Base-by-base conservation (phyloP, 2,888 invertebrate genomes). In the Zygothrica quintamaculata region DNA sequence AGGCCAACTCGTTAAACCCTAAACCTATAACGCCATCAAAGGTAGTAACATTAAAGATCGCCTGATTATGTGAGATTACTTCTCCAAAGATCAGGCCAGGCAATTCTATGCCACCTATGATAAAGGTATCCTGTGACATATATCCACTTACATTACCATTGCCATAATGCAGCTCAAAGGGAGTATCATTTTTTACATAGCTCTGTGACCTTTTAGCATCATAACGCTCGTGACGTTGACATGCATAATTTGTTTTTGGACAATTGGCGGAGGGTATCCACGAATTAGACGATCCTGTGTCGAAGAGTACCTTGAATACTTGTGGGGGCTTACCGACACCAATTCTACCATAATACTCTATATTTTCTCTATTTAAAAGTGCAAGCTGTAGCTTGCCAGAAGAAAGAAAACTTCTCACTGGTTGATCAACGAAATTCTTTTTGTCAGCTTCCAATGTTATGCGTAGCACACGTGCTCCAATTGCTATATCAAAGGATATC, bases 251-350 rank as follows among this genome's bases (percentile, higher is more conserved):
- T 57, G 95, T 95, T 89, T 93, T 93, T 88, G 96, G 94, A 90
- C 99, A 99, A 90, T 98, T 95, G 92, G 97, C 97, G 13, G 98
- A 98, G 7, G 99, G 99, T 58, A 99, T 94, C 99, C 99, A 99
- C 50, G 99, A 93, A 92, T 99, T 99, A 48, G 98, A 97, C 11
- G 98, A 99, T 61, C 99, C 99, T 0, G 99, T 99, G 92, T 99
- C 99, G 92, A 99, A 99, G 68, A 99, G 95, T 66, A 99, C 98
- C 85, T 94, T 95, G 92, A 99, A 99, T 2, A 92, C 92, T 92
- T 99, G 99, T 51, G 96, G 95, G 12, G 99, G 99, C 40, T 93
- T 94, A 53, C 99, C 99, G 91, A 99, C 95, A 0, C 93, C 92
- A 82, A 99, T 97, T 1, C 94, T 94, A 9, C 98, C 98, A 92